phyloP scores from a whole-genome alignment of 2,888 invertebrate species.

The Ceraclea dissimilis region DNA sequence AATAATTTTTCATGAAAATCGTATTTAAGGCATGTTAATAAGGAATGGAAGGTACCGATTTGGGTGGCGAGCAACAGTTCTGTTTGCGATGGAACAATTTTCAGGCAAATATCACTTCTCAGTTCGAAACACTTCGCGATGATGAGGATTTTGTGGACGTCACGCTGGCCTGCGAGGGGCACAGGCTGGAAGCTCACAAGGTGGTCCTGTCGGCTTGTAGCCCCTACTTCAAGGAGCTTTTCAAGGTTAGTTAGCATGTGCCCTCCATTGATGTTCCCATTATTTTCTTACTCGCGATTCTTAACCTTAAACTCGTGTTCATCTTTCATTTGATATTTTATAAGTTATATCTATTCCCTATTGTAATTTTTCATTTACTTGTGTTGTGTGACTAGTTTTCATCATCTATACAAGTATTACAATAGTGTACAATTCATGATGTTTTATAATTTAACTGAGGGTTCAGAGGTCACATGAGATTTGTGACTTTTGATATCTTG shows the following conservation, averaged over 20 bases:
- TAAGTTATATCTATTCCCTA: too few relatives aligned
- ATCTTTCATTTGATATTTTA: too few relatives aligned
- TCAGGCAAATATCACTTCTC: constrained; percentile 80
- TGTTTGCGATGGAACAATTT: constrained; percentile 87
- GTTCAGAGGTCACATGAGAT: constrained; percentile 2
- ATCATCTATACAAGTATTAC: too few relatives aligned
- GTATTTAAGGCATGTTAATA: constrained; percentile 53
- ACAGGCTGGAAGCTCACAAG: constrained; percentile 77
- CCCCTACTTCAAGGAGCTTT: constrained; percentile 80
- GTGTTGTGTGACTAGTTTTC: too few relatives aligned
- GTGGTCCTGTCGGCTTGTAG: constrained; percentile 80
- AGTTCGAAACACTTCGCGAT: constrained; percentile 76
- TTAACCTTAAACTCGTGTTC: neutral
- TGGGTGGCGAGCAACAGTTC: constrained; percentile 73
- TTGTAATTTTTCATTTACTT: too few relatives aligned
- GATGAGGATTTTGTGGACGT: constrained; percentile 86
- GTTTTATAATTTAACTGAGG: neutral
- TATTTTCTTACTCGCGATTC: neutral
- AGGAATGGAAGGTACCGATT: constrained; percentile 54
- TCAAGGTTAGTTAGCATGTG: constrained; percentile 51
- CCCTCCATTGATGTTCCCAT: neutral
- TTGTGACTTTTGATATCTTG: constrained; percentile 1
- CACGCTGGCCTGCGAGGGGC: constrained; percentile 78
- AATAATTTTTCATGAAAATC: constrained; percentile 48
- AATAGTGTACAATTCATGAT: neutral